These are phyloP conservation scores for Junonia oenone DNA, from an alignment of 2,888 invertebrate species.

Conservation along the genomic window DNA sequence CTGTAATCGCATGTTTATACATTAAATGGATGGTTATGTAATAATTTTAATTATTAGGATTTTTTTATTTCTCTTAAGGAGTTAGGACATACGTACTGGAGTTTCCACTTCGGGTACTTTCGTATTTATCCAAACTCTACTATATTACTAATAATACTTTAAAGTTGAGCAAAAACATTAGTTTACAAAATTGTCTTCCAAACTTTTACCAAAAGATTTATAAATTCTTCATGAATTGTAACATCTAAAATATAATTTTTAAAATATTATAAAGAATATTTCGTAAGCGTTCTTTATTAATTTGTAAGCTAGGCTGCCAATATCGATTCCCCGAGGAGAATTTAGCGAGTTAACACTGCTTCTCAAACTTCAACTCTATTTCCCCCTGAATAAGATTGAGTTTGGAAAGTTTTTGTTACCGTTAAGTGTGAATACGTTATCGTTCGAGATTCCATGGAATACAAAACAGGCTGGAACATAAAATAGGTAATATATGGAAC, in stretches of 20 bases:
- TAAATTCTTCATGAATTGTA: background rate
- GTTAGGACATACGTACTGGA: too few species aligned
- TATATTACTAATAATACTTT: too few species aligned
- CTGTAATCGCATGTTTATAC: too few species aligned
- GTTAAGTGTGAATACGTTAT: conserved; percentile 11
- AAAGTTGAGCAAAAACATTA: too few species aligned
- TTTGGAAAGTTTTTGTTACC: background rate
- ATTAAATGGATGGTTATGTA: too few species aligned
- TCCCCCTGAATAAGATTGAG: background rate
- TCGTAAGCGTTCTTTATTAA: conserved; percentile 6
- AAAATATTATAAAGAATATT: background rate
- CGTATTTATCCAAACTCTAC: too few species aligned
- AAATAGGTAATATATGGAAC: conserved; percentile 17
- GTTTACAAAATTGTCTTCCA: background rate
- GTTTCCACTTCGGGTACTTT: too few species aligned
- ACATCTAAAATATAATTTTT: background rate
- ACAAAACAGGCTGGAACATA: conserved; percentile 19
- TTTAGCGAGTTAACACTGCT: background rate
- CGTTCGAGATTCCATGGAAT: conserved; percentile 12
- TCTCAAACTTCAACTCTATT: background rate
- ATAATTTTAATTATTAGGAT: too few species aligned
- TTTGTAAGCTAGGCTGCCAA: conserved; percentile 12
- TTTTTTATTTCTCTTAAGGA: too few species aligned
- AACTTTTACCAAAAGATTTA: background rate
- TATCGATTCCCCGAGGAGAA: conserved; percentile 19